Percentiles rank a stretch among this genome's conserved stretches.
phyloP scores from a whole-genome alignment of 2,888 invertebrate species.

The Drosophila planitibia region DNA sequence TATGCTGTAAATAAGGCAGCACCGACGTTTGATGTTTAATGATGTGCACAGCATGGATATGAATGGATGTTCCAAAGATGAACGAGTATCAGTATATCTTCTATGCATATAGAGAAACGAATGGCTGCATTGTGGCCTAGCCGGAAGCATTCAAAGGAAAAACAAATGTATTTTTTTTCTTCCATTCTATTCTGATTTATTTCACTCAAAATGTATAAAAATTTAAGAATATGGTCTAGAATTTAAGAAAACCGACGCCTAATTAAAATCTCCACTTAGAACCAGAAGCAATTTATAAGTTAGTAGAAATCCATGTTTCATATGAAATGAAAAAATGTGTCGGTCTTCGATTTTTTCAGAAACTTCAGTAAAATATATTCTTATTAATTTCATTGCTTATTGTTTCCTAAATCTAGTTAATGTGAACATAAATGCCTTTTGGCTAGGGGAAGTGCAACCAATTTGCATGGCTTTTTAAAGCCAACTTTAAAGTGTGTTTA shows the following conservation, averaged over 20 bases:
- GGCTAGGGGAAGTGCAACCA: neutral
- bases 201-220: neutral
- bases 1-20: constrained; percentile 67
- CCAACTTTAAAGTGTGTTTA: constrained; percentile 40
- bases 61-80: neutral
- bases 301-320: neutral
- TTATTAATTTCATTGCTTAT: neutral
- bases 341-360: neutral
- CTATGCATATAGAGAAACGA: neutral
- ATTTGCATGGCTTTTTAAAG: constrained; percentile 46
- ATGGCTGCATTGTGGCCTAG: neutral
- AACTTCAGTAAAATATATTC: neutral
- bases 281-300: neutral
- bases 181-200: neutral
- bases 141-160: constrained; percentile 1
- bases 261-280: neutral
- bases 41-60: constrained; percentile 30
- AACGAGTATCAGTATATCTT: neutral
- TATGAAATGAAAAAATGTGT: neutral
- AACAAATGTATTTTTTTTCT: neutral
- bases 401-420: neutral
- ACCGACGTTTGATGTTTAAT: constrained; percentile 65
- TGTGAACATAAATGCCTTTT: neutral
- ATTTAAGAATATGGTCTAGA: neutral
- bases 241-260: neutral